Evolutionary conservation across 2,113 vertebrate genomes (phyloP).

Genomic region (Hippocampus mohnikei): DNA sequence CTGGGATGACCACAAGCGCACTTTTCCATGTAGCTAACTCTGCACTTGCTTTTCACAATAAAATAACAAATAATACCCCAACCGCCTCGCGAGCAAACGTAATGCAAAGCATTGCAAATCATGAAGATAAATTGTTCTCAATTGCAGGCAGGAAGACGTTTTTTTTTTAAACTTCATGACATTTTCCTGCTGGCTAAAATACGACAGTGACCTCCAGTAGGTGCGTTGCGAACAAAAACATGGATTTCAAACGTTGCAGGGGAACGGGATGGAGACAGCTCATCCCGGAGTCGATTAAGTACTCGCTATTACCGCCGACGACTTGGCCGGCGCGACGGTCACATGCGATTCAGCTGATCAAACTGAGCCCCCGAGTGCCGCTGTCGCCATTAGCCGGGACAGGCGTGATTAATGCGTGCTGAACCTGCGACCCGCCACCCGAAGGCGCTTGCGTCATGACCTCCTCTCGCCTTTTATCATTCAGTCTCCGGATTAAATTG

Average conservation of each 20-base stretch:
- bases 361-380: slow-evolving; percentile 48
- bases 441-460: slow-evolving; percentile 55
- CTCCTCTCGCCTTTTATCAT: slow-evolving; percentile 47
- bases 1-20: not conserved
- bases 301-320: slow-evolving; percentile 58
- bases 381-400: slow-evolving; percentile 69
- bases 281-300: slow-evolving; percentile 17
- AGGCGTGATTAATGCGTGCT: slow-evolving; percentile 73
- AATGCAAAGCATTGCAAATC: not conserved
- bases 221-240: too few relatives aligned
- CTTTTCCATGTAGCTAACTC: slow-evolving; percentile 4
- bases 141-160: too few relatives aligned
- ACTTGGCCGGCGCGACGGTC: slow-evolving; percentile 63
- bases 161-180: too few relatives aligned
- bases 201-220: too few relatives aligned
- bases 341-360: slow-evolving; percentile 68
- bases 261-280: slow-evolving; percentile 27
- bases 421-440: slow-evolving; percentile 60
- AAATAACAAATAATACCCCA: not conserved
- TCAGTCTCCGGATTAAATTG: not conserved
- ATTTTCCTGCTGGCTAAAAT: too few relatives aligned
- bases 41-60: slow-evolving; percentile 1
- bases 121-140: too few relatives aligned
- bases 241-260: not conserved
- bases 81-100: not conserved